Base-by-base conservation (phyloP, 2,888 invertebrate genomes). In the Tipula lateralis region DNA sequence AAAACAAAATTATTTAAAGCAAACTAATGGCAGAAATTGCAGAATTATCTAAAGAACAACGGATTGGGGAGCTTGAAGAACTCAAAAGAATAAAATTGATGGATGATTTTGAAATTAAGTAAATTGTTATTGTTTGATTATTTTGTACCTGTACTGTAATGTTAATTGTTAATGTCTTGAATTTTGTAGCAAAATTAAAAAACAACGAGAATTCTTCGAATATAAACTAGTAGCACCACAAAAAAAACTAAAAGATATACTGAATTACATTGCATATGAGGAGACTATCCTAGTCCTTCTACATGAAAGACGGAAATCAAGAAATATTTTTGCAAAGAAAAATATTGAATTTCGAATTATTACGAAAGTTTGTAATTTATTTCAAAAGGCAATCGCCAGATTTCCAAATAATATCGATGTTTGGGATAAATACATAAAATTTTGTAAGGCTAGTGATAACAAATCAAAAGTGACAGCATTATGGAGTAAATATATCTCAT, bases 371-470 rank as follows among this genome's bases (percentile, higher is more conserved):
- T 30, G n/a, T 82, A 16, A 82, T 30, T 82, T 82, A 13, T 82
- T 16, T 3, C 29, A 82, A 30, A 82, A 82, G 32, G 82, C 82
- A 19, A 30, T 82, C 16, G 9, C 82, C 6, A 82, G 82, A 82
- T 82, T 16, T 30, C 82, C 82, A 7, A 32, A 32, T 30, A 32
- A 82, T n/a, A 30, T 82, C 1, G 29, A 29, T 13, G 16, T 32
- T 30, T 82, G 82, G 82, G 82, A 82, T 30, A 82, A 82, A 30
- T 82, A n/a, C n/a, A 82, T 82, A 16, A 82, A 82, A 82, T 82
- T 82, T 16, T 32, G 29, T 4, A 82, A 82, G 16, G 82, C 82
- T 6, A 82, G 30, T 5, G 32, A 82, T 6, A 29, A 82, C 16
- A 82, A 82, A 30, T 16, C 82, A 7, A 82, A 82, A 30, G 82